Percentiles rank a stretch among this genome's conserved stretches.
Evolutionary conservation across 1,140 invertebrate genomes (phyloP).

Genomic region (Odontomachus brunneus): DNA sequence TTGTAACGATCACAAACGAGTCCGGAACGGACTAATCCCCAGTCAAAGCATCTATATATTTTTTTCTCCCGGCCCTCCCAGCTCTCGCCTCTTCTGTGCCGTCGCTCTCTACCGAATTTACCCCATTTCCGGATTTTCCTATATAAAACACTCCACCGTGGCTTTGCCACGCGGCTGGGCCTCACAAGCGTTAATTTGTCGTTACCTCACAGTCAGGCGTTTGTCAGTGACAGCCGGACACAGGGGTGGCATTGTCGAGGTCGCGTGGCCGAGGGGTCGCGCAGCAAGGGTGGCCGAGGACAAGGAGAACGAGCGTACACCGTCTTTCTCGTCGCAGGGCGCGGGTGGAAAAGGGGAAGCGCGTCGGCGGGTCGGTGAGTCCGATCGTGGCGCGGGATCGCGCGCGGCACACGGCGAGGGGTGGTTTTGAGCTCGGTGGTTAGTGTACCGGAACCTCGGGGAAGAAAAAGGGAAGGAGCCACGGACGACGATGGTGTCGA

Average conservation of each 20-base stretch:
- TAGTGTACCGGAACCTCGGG: constrained; percentile 40
- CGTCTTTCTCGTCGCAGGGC: constrained; percentile 48
- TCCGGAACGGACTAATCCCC: too few species aligned
- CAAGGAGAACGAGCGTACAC: constrained; percentile 35
- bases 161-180: constrained; percentile 30
- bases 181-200: constrained; percentile 73
- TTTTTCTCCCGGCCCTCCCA: not conserved
- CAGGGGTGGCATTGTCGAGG: constrained; percentile 73
- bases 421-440: constrained; percentile 49
- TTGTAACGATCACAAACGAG: too few species aligned
- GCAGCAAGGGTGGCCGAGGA: constrained; percentile 6
- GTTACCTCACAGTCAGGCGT: constrained; percentile 66
- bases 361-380: constrained; percentile 48
- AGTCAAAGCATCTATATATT: not conserved
- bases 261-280: constrained; percentile 69
- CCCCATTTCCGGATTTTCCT: constrained; percentile 41
- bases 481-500: constrained; percentile 17
- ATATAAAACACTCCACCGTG: constrained; percentile 53
- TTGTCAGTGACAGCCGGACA: constrained; percentile 75
- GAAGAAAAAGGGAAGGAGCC: constrained; percentile 45
- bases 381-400: constrained; percentile 63
- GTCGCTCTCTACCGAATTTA: not conserved
- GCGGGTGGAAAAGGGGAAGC: constrained; percentile 64
- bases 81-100: not conserved
- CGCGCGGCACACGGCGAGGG: constrained; percentile 47